These are phyloP conservation scores for Fukomys damarensis DNA, from an alignment of 2,113 vertebrate species.

Conservation along the genomic window DNA sequence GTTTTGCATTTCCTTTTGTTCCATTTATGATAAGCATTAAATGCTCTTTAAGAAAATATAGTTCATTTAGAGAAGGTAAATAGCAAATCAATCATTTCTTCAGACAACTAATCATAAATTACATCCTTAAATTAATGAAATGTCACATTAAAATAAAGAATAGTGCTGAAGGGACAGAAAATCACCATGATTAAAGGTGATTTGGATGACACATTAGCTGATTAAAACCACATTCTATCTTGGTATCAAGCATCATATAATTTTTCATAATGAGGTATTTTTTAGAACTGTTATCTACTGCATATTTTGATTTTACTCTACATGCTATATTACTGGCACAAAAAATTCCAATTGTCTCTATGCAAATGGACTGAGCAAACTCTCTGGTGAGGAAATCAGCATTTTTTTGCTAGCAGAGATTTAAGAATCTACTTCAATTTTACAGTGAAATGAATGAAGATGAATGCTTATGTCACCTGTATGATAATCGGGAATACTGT, in stretches of 20 bases:
- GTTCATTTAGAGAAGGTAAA: background rate
- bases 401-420: constrained; percentile 57
- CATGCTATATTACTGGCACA: background rate
- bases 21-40: background rate
- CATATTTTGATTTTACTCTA: constrained; percentile 44
- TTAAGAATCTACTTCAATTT: constrained; percentile 31
- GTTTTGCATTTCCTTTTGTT: constrained; percentile 6
- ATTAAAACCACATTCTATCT: background rate
- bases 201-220: constrained; percentile 20
- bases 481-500: constrained; percentile 49
- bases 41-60: background rate
- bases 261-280: constrained; percentile 59
- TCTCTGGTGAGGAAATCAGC: constrained; percentile 39
- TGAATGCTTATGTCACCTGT: constrained; percentile 22
- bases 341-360: background rate
- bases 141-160: constrained; percentile 15
- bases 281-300: background rate
- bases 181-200: constrained; percentile 3
- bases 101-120: constrained; percentile 25
- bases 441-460: constrained; percentile 41
- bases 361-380: background rate
- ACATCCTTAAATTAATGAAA: background rate
- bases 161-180: background rate
- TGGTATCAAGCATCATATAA: background rate
- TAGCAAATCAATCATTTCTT: constrained; percentile 16